Conservation (phyloP, 2,797 vertebrate species). For the Spondyliosoma cantharus region DNA sequence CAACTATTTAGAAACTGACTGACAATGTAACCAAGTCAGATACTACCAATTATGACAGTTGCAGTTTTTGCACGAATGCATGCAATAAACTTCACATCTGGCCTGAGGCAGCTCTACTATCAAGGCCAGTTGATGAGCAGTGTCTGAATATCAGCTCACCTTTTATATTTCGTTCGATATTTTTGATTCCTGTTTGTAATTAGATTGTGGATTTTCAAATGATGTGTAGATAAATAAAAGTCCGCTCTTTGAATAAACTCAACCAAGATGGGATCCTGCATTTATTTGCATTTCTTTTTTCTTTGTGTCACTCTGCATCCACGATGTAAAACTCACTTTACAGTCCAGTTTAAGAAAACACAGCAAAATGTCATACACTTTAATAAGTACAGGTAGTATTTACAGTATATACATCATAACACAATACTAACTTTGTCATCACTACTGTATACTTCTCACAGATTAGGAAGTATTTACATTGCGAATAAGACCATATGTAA, state of each 20-base stretch:
- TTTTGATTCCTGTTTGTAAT: background rate
- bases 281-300: conserved; percentile 48
- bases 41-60: background rate
- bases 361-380: conserved; percentile 82
- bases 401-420: conserved; percentile 84
- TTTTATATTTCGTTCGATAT: too few species aligned
- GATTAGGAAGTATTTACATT: conserved; percentile 76
- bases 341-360: conserved; percentile 79
- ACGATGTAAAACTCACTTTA: conserved; percentile 66
- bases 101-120: background rate
- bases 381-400: conserved; percentile 84
- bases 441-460: conserved; percentile 76
- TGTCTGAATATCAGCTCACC: background rate
- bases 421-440: conserved; percentile 74
- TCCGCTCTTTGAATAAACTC: conserved; percentile 1
- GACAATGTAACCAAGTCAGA: background rate
- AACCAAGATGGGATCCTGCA: conserved; percentile 2
- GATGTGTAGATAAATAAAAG: background rate
- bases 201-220: background rate
- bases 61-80: background rate
- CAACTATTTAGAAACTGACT: background rate
- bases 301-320: conserved; percentile 25
- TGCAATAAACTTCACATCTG: too few species aligned
- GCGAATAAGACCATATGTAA: conserved; percentile 71
- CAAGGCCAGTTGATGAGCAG: background rate